Evolutionary conservation across 2,888 invertebrate species (phyloP), one percentile per base, ranked within the genome.

Genomic region (Stictocephala bisonia): DNA sequence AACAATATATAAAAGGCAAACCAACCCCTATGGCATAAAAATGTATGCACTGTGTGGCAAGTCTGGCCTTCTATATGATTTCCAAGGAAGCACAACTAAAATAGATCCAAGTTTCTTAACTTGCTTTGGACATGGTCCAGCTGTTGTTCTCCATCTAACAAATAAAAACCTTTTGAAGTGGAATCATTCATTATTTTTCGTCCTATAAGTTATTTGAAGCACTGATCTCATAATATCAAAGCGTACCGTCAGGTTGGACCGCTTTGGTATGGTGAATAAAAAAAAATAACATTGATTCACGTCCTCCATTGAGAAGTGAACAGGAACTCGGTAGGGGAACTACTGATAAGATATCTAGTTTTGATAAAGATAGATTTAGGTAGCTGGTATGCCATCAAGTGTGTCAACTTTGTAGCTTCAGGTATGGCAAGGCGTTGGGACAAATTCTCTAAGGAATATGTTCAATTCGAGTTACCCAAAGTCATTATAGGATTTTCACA

Each of bases 1-100:
- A 79, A 51, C 79, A 79, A 71, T 79, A 79, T 56, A 74, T 78
- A 15, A 75, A 77, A 22, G 74, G 71, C 2, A 80, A 80, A 48
- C 80, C 80, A 11, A 68, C 18, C 77, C 73, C 26, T 79, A 75
- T 75, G 79, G 77, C 9, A 72, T 79, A 6, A 80, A 80, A 73
- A 67, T 77, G 2, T 80, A 75, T 74, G 48, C 77, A 31, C 35
- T 79, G 7, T 78, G 76, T 73, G 79, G 78, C 6, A 56, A 68
- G 69, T 73, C 72, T 56, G 78, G 79, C 13, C 50, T 76, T 24
- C 13, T 71, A 9, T 80, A 78, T n/a, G 77, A 79, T 68, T 80
- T 80, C 50, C 77, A 79, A 60, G 78, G 78, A 15, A 41, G 20
- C 1, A 73, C 75, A 27, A 78, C 78, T 13, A 66, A 74, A 67